phyloP scores from a whole-genome alignment of 2,797 vertebrate genomes.

The Enteromius viviparus region DNA sequence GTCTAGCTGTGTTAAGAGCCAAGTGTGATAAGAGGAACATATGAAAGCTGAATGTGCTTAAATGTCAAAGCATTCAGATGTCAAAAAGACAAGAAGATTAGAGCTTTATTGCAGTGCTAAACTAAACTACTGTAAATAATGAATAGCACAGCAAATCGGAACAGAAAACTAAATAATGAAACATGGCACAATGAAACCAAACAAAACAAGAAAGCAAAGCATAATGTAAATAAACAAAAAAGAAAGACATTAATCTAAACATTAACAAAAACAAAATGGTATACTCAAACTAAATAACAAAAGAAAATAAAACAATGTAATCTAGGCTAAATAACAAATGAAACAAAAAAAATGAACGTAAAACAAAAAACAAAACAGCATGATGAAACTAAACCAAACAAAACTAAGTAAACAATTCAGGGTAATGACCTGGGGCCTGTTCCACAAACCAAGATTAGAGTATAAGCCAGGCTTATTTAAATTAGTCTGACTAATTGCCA shows the following conservation, averaged over 20 bases:
- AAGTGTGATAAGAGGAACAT: neutral
- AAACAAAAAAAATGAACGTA: neutral
- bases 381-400: neutral
- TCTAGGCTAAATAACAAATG: neutral
- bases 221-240: neutral
- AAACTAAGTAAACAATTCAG: neutral
- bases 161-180: neutral
- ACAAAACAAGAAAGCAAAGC: neutral
- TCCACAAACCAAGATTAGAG: no score
- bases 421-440: no score
- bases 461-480: no score
- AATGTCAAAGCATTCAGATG: constrained; percentile 13
- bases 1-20: neutral
- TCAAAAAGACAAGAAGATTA: constrained; percentile 4
- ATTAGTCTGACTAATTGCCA: no score
- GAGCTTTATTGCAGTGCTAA: neutral
- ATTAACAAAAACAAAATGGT: neutral
- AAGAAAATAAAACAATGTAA: neutral
- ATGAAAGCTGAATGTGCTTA: constrained; percentile 5
- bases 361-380: no score
- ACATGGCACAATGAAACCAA: neutral
- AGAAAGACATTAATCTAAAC: neutral
- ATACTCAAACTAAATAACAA: neutral
- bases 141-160: neutral
- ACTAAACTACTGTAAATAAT: neutral